phyloP scores from a whole-genome alignment of 2,113 vertebrate species.

The Scortum barcoo region DNA sequence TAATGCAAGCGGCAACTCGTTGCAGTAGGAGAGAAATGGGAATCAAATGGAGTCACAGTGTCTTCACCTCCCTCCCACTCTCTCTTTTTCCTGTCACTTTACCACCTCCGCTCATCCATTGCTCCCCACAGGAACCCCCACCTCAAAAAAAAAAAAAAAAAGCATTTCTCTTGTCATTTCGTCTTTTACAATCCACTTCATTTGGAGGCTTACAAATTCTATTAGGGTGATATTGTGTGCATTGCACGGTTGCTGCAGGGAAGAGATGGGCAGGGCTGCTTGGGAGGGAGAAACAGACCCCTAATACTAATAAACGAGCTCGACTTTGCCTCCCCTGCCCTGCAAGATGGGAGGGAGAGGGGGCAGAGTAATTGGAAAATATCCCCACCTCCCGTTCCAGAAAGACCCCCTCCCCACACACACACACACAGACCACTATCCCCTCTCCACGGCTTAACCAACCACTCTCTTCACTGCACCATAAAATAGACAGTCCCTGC shows the following conservation, averaged over 20 bases:
- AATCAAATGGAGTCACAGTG: conserved; percentile 51
- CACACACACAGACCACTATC: background rate
- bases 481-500: conserved; percentile 50
- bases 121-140: conserved; percentile 9
- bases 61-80: conserved; percentile 11
- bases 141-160: conserved; percentile 7
- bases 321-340: conserved; percentile 73
- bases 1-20: conserved; percentile 64
- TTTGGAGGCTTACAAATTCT: conserved; percentile 69
- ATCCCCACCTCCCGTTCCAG: conserved; percentile 70
- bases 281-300: conserved; percentile 57
- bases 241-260: conserved; percentile 45
- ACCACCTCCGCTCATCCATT: conserved; percentile 15
- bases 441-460: conserved; percentile 5
- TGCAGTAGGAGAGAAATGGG: conserved; percentile 45
- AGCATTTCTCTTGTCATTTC: conserved; percentile 46
- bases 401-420: conserved; percentile 35
- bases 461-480: conserved; percentile 13
- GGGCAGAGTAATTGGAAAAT: conserved; percentile 83
- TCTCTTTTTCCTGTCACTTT: conserved; percentile 36
- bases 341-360: conserved; percentile 65
- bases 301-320: conserved; percentile 81
- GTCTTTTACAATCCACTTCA: conserved; percentile 70
- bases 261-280: conserved; percentile 30
- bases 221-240: conserved; percentile 60